Conservation (phyloP, 2,113 vertebrate species). For the Catharus minimus region DNA sequence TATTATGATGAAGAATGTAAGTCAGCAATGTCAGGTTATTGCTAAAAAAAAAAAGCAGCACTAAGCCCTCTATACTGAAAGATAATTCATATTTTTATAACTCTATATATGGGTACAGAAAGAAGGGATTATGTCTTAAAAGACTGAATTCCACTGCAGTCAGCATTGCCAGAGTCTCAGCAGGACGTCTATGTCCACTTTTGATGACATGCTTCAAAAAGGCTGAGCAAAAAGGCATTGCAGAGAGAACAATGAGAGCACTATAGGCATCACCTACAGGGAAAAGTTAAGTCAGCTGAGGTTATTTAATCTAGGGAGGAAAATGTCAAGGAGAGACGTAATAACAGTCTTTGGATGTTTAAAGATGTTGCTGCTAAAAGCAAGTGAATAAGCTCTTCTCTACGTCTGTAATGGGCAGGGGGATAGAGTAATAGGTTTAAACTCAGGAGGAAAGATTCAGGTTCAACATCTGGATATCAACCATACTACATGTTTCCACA, state of each 20-base stretch:
- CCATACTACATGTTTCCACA: background rate
- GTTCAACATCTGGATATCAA: constrained; percentile 20
- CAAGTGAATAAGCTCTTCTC: constrained; percentile 16
- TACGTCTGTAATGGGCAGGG: background rate
- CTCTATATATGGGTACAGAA: background rate
- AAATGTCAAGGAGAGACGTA: background rate
- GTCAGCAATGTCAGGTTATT: background rate
- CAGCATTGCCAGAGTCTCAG: background rate
- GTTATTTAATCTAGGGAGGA: constrained; percentile 31
- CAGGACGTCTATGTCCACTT: background rate
- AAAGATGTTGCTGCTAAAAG: constrained; percentile 22
- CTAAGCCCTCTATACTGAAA: background rate
- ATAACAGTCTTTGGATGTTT: background rate
- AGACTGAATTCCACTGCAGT: background rate
- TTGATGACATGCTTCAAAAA: constrained; percentile 1
- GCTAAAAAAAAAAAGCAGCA: background rate
- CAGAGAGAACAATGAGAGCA: background rate
- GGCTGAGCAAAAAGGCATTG: background rate
- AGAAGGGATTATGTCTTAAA: background rate
- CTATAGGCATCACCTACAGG: background rate
- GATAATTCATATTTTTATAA: constrained; percentile 2
- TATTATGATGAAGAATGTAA: background rate
- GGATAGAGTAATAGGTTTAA: constrained; percentile 40
- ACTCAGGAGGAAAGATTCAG: background rate
- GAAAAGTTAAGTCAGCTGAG: constrained; percentile 24